phyloP scores from a whole-genome alignment of 53 echinoderm and acorn worm genomes.

The Glandiceps talaboti region DNA sequence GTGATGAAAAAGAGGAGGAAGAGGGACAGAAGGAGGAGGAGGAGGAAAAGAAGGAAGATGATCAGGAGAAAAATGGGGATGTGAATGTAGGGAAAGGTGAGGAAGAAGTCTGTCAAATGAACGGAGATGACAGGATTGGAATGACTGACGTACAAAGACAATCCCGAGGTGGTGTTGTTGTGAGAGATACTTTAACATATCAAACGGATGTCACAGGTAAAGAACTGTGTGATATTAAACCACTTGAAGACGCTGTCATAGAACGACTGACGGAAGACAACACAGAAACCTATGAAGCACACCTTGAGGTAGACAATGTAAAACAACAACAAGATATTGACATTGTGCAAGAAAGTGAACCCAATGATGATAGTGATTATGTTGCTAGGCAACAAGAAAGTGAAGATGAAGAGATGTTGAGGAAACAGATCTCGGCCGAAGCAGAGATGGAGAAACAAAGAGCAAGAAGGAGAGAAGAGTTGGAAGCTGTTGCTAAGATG shows the following conservation, averaged over 20 bases:
- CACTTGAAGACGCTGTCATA: neutral
- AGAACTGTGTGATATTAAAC: neutral
- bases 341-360: neutral
- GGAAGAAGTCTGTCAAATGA: neutral
- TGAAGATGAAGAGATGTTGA: neutral
- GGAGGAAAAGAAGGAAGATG: constrained; percentile 10
- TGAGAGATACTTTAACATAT: neutral
- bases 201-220: neutral
- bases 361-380: neutral
- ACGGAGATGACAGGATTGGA: neutral
- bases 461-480: constrained; percentile 37
- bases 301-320: too few species aligned
- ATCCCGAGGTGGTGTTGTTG: too few species aligned
- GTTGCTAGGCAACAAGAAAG: neutral
- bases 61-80: constrained; percentile 28
- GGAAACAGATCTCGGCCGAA: neutral
- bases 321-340: neutral
- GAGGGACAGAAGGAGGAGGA: constrained; percentile 4
- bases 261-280: neutral
- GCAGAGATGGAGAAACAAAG: constrained; percentile 27
- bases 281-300: neutral
- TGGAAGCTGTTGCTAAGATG: constrained; percentile 39
- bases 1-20: constrained; percentile 1
- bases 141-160: too few species aligned
- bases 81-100: neutral